Base-by-base conservation (phyloP, 1,140 invertebrate species). In the Pogonognathellus flavescens region DNA sequence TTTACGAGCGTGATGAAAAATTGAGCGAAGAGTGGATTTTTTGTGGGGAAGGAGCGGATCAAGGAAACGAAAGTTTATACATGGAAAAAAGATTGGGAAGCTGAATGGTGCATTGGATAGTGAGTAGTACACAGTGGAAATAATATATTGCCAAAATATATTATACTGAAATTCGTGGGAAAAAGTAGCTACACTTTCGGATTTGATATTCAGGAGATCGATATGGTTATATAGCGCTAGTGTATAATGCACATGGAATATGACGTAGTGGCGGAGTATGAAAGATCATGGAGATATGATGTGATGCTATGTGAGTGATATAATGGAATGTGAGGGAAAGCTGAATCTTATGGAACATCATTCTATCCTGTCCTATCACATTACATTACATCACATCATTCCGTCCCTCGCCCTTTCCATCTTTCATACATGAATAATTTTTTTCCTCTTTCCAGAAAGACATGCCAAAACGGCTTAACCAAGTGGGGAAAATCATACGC, bases 1-100 rank as follows among this genome's bases (percentile, higher is more conserved):
- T 81, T 81, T 81, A 81, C 80, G 80, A 81, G 80, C 80, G 16
- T 25, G 53, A 81, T 81, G 80, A 81, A 81, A 81, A 81, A 81
- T 81, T 81, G 80, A 81, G 80, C 80, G 50, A 59, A 16, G 20
- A 81, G 80, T 53, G 80, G 50, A 81, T 81, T 81, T 81, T 57
- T 81, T 52, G 31, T 41, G 31, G 31, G 31, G 31, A 41, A 18
- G 52, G 53, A 55, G 52, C 18, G 80, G 70, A 76, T 76, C 66
- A 72, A 31, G 66, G 16, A 76, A 76, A 76, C 70, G 41, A 76
- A 76, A 76, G 31, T 76, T n/a, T 76, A 50, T 50, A 76, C 70
- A 76, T 76, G n/a, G 70, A 50, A 76, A 50, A 66, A 76, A 49
- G 66, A 41, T 70, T 31, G 66, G 31, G 25, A 50, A 50, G n/a